These are phyloP conservation scores for Lindbergichthys nudifrons DNA, from an alignment of 2,797 vertebrate genomes.

Conservation along the genomic window DNA sequence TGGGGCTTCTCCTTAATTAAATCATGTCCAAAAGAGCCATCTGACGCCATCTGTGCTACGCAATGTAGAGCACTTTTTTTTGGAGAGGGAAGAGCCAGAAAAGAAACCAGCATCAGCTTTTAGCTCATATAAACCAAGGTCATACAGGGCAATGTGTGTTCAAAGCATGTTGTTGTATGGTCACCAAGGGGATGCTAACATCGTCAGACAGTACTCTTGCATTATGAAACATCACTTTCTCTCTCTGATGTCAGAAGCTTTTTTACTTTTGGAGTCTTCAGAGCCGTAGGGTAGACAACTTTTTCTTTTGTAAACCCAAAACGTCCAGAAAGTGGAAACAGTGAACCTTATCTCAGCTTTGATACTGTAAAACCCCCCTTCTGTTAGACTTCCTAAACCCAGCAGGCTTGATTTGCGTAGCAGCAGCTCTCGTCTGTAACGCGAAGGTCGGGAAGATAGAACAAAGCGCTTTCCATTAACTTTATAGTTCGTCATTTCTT, in stretches of 20 bases:
- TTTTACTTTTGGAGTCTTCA: conserved; percentile 34
- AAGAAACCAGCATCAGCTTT: conserved; percentile 26
- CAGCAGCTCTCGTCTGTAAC: conserved; percentile 20
- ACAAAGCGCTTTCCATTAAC: conserved; percentile 61
- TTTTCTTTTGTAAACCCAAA: conserved; percentile 46
- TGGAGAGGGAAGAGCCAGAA: background rate
- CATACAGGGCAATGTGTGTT: conserved; percentile 32
- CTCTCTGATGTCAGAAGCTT: conserved; percentile 39
- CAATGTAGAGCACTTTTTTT: conserved; percentile 38
- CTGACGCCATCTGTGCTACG: conserved; percentile 67
- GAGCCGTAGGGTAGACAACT: conserved; percentile 34
- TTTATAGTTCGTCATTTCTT: conserved; percentile 33
- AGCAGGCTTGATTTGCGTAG: conserved; percentile 45
- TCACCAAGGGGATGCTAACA: conserved; percentile 14
- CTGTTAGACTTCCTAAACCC: conserved; percentile 30
- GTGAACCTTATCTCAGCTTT: conserved; percentile 55
- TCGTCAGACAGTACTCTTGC: conserved; percentile 15
- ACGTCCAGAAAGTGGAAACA: conserved; percentile 16
- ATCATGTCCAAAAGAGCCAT: conserved; percentile 61
- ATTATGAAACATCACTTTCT: conserved; percentile 36
- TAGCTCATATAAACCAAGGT: conserved; percentile 55
- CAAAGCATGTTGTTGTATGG: conserved; percentile 5
- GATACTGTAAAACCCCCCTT: conserved; percentile 46
- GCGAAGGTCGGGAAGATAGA: conserved; percentile 46
- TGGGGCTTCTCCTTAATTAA: conserved; percentile 30